Percentiles rank a stretch among this genome's conserved stretches.
Evolutionary conservation across 2,113 vertebrate genomes (phyloP).

Genomic region (Oophaga pumilio): DNA sequence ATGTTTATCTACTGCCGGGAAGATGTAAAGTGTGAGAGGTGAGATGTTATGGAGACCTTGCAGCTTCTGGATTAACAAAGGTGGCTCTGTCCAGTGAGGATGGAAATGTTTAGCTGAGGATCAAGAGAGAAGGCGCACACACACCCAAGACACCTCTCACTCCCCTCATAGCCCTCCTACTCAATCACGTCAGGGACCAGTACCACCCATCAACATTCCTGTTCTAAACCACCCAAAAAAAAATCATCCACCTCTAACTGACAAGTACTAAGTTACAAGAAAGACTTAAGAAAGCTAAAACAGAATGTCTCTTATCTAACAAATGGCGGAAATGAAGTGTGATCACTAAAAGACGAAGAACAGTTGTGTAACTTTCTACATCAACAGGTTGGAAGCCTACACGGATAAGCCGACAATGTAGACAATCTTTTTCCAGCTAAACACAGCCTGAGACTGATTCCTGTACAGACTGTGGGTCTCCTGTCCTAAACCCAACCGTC

Average conservation of each 20-base stretch:
- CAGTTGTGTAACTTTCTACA: no score
- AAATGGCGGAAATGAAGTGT: no score
- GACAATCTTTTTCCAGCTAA: no score
- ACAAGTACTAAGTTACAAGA: background rate
- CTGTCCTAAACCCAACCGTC: no score
- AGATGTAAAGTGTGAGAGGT: slow-evolving; percentile 48
- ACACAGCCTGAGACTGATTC: no score
- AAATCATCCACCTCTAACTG: background rate
- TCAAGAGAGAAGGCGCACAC: slow-evolving; percentile 57
- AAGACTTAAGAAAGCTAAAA: background rate
- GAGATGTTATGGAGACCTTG: slow-evolving; percentile 62
- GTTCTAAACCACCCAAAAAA: slow-evolving; percentile 41
- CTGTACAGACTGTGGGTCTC: no score
- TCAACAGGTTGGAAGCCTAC: no score
- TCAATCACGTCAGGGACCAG: slow-evolving; percentile 62
- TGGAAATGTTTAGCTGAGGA: slow-evolving; percentile 61
- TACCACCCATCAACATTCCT: slow-evolving; percentile 67
- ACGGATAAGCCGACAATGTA: no score
- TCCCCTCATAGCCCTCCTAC: slow-evolving; percentile 61
- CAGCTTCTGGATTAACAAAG: slow-evolving; percentile 61
- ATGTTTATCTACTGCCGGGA: slow-evolving; percentile 61
- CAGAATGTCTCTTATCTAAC: background rate
- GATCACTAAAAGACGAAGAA: no score
- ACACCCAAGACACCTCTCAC: slow-evolving; percentile 50
- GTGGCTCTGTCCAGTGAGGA: slow-evolving; percentile 69